Evolutionary conservation across 2,113 vertebrate genomes (phyloP), one percentile per base, ranked within the genome.

Genomic region (Callipepla californica): DNA sequence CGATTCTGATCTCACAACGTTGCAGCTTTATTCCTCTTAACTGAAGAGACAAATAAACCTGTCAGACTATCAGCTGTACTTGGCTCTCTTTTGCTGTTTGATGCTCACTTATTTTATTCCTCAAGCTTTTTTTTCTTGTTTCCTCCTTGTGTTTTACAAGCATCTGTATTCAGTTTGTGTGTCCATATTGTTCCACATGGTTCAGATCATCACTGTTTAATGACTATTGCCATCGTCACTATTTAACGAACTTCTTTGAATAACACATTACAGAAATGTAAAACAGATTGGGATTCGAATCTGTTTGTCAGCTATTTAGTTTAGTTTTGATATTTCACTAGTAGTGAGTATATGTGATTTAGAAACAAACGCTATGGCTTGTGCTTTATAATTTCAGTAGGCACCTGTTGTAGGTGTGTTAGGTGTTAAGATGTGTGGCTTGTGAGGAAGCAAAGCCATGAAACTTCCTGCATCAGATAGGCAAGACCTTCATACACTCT

Each of bases 171-270:
- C 87, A 50, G 62, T 85, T 80, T 88, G 40, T 68, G 21, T 69
- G 32, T 51, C 36, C n/a, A 2, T 48, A 22, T 66, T 88, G 68
- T 50, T 50, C 47, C 1, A 0, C 58, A 28, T 61, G 28, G n/a
- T 83, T 94, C 83, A 85, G 36, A 53, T 78, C 75, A 59, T 74
- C 16, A 20, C 59, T 83, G 19, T 73, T 95, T 90, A 80, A 63
- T 83, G 7, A 80, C 61, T 63, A 13, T 83, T 67, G n/a, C 23
- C 42, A 8, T 78, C 76, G 50, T 74, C 11, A 28, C 65, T 83
- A n/a, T 76, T 95, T 90, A 80, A 59, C 80, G 7, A 83, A 80
- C 32, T 69, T 80, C 17, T 80, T 85, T 66, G 44, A 85, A 42
- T 66, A 77, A 51, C 26, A 10, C 57, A 44, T 18, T 32, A 38